These are phyloP conservation scores for Pseudocheirus occidentalis DNA, from an alignment of 2,797 vertebrate species.

Conservation along the genomic window DNA sequence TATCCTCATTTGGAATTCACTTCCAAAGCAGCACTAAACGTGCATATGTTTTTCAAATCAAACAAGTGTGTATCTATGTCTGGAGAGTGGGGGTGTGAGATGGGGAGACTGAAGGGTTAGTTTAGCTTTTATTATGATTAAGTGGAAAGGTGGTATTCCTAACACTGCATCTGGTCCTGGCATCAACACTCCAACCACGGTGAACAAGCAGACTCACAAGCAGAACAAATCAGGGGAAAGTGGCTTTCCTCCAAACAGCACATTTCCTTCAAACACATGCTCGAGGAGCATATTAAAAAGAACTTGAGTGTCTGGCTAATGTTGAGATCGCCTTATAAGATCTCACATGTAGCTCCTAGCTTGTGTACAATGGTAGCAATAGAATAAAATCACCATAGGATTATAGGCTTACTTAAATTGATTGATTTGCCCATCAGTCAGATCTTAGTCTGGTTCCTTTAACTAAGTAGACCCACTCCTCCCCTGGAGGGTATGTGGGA, in stretches of 20 bases:
- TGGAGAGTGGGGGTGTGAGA: neutral
- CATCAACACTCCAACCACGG: constrained; percentile 52
- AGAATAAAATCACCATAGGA: constrained; percentile 68
- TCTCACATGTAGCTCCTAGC: constrained; percentile 68
- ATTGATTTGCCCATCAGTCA: constrained; percentile 72
- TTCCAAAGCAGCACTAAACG: neutral
- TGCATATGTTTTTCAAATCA: constrained; percentile 30
- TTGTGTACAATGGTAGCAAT: constrained; percentile 69
- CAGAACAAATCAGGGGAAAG: neutral
- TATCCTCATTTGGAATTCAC: neutral
- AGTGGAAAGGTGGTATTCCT: constrained; percentile 60
- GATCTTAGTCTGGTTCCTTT: constrained; percentile 45
- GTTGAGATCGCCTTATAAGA: constrained; percentile 81
- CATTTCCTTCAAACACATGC: constrained; percentile 80
- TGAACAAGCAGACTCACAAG: constrained; percentile 75
- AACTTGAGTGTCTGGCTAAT: constrained; percentile 80
- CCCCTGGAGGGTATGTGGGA: neutral
- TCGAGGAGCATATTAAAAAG: constrained; percentile 77
- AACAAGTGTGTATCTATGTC: constrained; percentile 50
- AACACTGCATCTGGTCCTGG: constrained; percentile 26
- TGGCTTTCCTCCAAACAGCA: constrained; percentile 80
- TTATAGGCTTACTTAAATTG: constrained; percentile 71
- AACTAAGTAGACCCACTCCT: neutral
- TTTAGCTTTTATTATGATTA: constrained; percentile 65
- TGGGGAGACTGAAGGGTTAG: constrained; percentile 4